phyloP scores from a whole-genome alignment of 2,888 invertebrate genomes.

The Zelleria hepariella region DNA sequence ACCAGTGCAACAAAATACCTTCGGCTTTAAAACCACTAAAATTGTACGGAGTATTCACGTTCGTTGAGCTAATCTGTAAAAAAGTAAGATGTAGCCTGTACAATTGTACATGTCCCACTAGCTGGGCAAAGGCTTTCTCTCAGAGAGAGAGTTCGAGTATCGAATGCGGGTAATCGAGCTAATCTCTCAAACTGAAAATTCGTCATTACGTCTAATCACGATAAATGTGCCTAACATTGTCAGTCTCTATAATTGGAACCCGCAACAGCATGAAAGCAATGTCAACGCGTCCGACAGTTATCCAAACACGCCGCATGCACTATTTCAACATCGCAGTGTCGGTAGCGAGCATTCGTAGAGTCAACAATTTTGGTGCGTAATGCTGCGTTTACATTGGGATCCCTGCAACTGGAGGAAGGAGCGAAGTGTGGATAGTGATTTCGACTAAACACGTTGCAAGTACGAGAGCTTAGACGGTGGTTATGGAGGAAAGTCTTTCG shows the following conservation, averaged over 20 bases:
- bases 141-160: no score
- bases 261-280: slow-evolving; percentile 13
- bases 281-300: slow-evolving; percentile 48
- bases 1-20: no score
- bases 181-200: no score
- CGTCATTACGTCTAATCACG: not conserved
- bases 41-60: no score
- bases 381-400: not conserved
- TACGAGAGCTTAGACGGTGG: not conserved
- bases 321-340: slow-evolving; percentile 6
- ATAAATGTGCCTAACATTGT: not conserved
- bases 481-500: not conserved
- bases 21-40: no score
- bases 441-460: no score
- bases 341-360: slow-evolving; percentile 1
- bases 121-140: no score
- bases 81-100: no score
- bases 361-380: slow-evolving; percentile 1
- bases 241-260: slow-evolving; percentile 4
- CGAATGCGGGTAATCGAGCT: no score
- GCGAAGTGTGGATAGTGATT: not conserved
- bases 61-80: no score
- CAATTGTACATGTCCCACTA: no score
- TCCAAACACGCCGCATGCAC: slow-evolving; percentile 23
- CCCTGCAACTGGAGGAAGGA: not conserved